Percentiles rank a stretch among this genome's conserved stretches.
Evolutionary conservation across 2,888 invertebrate species (phyloP).

Genomic region (Cataglyphis albicans): DNA sequence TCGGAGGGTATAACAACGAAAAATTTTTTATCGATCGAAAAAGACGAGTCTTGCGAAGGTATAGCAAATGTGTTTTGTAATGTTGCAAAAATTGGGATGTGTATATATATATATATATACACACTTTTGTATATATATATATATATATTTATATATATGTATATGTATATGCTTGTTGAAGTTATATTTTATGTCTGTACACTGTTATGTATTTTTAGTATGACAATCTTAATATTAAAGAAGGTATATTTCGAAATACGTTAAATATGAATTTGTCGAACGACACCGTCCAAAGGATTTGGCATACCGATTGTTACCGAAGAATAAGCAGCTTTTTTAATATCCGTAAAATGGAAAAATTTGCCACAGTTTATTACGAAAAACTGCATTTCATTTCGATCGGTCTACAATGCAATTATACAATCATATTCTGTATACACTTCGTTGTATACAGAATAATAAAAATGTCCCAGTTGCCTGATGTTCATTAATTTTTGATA

Average conservation of each 20-base stretch:
- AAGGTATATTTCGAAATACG: conserved; percentile 21
- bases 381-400: neutral
- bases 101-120: conserved; percentile 14
- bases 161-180: conserved; percentile 26
- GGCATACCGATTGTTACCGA: neutral
- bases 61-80: conserved; percentile 12
- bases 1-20: conserved; percentile 45
- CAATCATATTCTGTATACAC: neutral
- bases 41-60: conserved; percentile 27
- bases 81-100: neutral
- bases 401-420: neutral
- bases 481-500: neutral
- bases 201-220: conserved; percentile 37
- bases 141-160: conserved; percentile 7
- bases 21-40: conserved; percentile 9
- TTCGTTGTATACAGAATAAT: neutral
- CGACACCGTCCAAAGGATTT: conserved; percentile 46
- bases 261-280: conserved; percentile 17
- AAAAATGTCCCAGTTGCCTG: neutral
- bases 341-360: neutral
- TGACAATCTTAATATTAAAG: conserved; percentile 9
- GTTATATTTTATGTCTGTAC: conserved; percentile 33
- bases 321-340: neutral
- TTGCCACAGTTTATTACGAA: neutral
- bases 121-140: neutral